These are phyloP conservation scores for Lepidocyrtoides sp. DNA, from an alignment of 2,888 invertebrate species.

Conservation along the genomic window DNA sequence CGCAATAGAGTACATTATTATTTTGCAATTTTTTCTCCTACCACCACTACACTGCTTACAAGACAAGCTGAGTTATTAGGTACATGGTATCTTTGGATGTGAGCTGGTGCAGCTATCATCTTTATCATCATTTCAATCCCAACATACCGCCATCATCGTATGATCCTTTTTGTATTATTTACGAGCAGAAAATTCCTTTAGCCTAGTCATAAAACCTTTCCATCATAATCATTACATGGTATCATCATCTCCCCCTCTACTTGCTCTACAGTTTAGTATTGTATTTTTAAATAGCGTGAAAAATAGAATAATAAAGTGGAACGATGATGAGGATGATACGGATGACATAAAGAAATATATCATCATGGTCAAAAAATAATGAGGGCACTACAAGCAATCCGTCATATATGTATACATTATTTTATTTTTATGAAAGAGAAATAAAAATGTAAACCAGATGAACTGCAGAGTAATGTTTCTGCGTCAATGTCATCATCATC, in stretches of 20 bases:
- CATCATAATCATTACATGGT: neutral
- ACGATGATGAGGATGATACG: neutral
- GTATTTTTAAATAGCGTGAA: neutral
- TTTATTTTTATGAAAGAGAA: neutral
- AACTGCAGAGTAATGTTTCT: no score
- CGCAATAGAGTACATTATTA: neutral
- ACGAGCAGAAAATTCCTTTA: slow-evolving; percentile 15
- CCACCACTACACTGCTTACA: no score
- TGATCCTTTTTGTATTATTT: slow-evolving; percentile 13
- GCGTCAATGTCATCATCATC: no score
- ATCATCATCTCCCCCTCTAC: neutral
- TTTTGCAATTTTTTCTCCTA: neutral
- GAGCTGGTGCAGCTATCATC: neutral
- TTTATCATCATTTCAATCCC: neutral
- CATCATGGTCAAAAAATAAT: neutral
- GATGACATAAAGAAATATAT: neutral
- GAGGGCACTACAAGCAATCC: slow-evolving; percentile 21
- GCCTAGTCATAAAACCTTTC: neutral
- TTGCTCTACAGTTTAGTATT: neutral
- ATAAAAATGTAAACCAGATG: no score
- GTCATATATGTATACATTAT: neutral
- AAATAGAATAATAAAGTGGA: neutral
- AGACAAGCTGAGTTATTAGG: no score
- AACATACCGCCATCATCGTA: neutral
- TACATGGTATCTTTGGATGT: no score